Evolutionary conservation across 2,113 vertebrate genomes (phyloP).

Genomic region (Eira barbara): DNA sequence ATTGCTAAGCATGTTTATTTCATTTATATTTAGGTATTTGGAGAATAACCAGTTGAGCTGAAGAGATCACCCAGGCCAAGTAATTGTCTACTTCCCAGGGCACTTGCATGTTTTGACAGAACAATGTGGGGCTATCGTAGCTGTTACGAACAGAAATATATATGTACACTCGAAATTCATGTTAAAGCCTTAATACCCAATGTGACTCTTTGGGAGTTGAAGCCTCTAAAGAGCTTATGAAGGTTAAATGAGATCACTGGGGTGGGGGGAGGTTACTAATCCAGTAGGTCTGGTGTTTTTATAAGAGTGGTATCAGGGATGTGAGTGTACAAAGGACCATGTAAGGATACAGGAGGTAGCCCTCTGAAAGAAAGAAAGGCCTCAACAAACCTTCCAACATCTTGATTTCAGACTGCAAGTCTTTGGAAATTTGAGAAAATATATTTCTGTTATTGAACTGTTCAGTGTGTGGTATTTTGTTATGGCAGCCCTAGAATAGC

Average conservation of each 20-base stretch:
- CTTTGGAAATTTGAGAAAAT: not conserved
- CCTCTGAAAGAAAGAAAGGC: not conserved
- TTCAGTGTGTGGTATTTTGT: not conserved
- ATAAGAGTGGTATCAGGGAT: not conserved
- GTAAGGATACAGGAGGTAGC: not conserved
- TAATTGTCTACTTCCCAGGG: not conserved
- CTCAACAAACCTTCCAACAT: not conserved
- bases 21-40: not conserved
- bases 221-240: not conserved
- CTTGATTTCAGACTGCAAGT: not conserved
- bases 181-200: not conserved
- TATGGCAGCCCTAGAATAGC: not conserved
- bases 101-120: not conserved
- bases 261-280: not conserved
- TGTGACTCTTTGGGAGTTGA: not conserved
- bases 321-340: rapidly evolving
- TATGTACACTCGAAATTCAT: not conserved
- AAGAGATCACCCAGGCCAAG: not conserved
- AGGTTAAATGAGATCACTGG: not conserved
- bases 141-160: not conserved
- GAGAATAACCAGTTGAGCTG: not conserved
- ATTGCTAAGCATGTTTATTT: not conserved
- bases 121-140: rapidly evolving
- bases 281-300: not conserved
- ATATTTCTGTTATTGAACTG: not conserved